These are phyloP conservation scores for Cinclus mexicanus DNA, from an alignment of 2,113 vertebrate genomes.

Conservation along the genomic window DNA sequence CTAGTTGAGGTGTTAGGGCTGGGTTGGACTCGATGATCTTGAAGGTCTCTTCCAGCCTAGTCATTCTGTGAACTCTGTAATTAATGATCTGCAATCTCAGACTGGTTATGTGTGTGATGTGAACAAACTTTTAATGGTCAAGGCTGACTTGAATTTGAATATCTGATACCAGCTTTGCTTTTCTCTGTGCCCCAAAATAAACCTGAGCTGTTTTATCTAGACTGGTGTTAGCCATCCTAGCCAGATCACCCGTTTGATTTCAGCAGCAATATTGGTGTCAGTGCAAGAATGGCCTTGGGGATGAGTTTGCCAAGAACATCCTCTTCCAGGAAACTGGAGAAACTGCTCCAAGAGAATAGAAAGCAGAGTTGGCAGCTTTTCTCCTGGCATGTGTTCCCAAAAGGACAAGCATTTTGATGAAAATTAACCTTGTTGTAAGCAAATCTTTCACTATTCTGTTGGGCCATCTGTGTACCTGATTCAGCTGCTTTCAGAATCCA, in stretches of 20 bases:
- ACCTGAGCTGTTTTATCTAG: background rate
- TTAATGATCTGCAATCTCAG: background rate
- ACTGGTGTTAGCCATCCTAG: background rate
- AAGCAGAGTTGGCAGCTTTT: slow-evolving; percentile 23
- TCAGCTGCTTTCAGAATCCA: background rate
- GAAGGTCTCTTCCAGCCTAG: too few species aligned
- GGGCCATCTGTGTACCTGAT: slow-evolving; percentile 10
- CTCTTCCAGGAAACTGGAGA: slow-evolving; percentile 51
- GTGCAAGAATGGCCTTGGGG: background rate
- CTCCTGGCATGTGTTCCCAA: background rate
- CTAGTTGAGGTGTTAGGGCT: too few species aligned
- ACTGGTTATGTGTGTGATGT: background rate
- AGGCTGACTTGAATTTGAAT: background rate
- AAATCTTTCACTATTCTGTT: background rate
- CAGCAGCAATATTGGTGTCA: background rate
- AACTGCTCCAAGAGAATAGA: slow-evolving; percentile 40
- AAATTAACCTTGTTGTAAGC: slow-evolving; percentile 9
- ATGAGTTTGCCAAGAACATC: slow-evolving; percentile 5
- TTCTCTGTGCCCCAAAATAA: background rate
- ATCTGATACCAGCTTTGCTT: background rate
- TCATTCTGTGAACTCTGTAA: too few species aligned
- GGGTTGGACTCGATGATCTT: too few species aligned
- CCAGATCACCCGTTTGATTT: background rate
- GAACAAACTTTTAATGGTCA: background rate
- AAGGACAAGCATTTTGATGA: background rate